phyloP scores from a whole-genome alignment of 2,797 vertebrate genomes.

The Potorous gilbertii region DNA sequence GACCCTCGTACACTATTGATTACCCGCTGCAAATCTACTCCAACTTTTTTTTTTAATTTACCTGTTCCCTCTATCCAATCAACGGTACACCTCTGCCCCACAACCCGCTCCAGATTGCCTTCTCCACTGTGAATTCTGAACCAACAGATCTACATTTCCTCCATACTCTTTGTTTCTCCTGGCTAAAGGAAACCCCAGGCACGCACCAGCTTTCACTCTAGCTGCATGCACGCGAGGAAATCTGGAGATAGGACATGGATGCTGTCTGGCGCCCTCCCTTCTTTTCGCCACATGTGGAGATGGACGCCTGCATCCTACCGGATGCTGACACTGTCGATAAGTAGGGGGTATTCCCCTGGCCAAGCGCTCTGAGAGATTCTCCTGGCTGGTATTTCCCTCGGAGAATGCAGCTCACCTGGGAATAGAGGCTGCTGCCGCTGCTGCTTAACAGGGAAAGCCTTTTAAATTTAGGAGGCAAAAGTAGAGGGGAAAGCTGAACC shows the following conservation, averaged over 20 bases:
- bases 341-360: conserved; percentile 9
- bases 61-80: not conserved
- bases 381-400: conserved; percentile 34
- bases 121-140: conserved; percentile 54
- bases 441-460: conserved; percentile 30
- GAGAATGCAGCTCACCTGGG: conserved; percentile 55
- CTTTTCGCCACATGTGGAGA: conserved; percentile 41
- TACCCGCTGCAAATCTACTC: conserved; percentile 4
- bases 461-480: conserved; percentile 42
- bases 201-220: conserved; percentile 27
- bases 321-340: conserved; percentile 50
- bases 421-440: conserved; percentile 38
- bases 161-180: conserved; percentile 36
- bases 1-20: conserved; percentile 7
- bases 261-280: conserved; percentile 20
- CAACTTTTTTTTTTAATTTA: conserved; percentile 63
- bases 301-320: conserved; percentile 22
- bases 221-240: conserved; percentile 8
- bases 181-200: conserved; percentile 12
- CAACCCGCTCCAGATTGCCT: conserved; percentile 12
- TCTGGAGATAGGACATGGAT: not conserved
- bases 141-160: conserved; percentile 28
- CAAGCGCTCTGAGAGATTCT: conserved; percentile 17
- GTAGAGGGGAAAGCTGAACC: conserved; percentile 55
- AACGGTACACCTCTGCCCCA: not conserved